Evolutionary conservation across 2,113 vertebrate species (phyloP).

Genomic region (Nannobrachium achirus): DNA sequence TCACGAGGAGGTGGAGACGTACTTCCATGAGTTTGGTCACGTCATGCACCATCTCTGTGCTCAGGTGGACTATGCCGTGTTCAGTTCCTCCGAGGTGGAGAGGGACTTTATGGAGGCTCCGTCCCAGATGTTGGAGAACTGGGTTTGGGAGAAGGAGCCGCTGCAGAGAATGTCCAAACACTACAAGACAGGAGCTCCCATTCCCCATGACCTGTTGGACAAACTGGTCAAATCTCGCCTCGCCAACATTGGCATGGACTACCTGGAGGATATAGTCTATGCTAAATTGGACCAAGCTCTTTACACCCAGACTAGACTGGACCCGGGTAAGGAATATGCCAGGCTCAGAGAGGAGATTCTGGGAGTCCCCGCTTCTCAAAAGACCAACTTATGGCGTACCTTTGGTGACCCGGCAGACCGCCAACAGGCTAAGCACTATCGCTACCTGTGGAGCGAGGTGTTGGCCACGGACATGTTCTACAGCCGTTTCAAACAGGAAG

Average conservation of each 20-base stretch:
- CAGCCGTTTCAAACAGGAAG: too few species aligned
- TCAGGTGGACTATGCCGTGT: constrained; percentile 96
- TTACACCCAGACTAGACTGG: constrained; percentile 84
- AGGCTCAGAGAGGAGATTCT: too few species aligned
- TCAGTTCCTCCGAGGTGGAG: constrained; percentile 96
- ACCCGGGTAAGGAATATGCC: constrained; percentile 85
- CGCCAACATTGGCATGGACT: constrained; percentile 90
- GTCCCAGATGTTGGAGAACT: constrained; percentile 98
- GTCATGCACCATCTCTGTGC: neutral
- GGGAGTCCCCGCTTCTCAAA: neutral
- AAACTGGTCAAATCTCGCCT: constrained; percentile 94
- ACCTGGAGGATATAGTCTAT: constrained; percentile 94
- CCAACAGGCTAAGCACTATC: too few species aligned
- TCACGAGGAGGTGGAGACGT: constrained; percentile 98
- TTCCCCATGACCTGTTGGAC: constrained; percentile 89
- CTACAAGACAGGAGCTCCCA: constrained; percentile 82
- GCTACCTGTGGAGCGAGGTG: too few species aligned
- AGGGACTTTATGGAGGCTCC: constrained; percentile 96
- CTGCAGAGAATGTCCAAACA: constrained; percentile 93
- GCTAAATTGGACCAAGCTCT: constrained; percentile 94
- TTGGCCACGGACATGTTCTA: too few species aligned
- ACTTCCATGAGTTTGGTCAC: constrained; percentile 90
- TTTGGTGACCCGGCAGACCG: too few species aligned
- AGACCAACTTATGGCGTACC: too few species aligned
- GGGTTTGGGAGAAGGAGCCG: constrained; percentile 97